These are phyloP conservation scores for Hoplodrina ambigua DNA, from an alignment of 2,888 invertebrate genomes.

Conservation along the genomic window DNA sequence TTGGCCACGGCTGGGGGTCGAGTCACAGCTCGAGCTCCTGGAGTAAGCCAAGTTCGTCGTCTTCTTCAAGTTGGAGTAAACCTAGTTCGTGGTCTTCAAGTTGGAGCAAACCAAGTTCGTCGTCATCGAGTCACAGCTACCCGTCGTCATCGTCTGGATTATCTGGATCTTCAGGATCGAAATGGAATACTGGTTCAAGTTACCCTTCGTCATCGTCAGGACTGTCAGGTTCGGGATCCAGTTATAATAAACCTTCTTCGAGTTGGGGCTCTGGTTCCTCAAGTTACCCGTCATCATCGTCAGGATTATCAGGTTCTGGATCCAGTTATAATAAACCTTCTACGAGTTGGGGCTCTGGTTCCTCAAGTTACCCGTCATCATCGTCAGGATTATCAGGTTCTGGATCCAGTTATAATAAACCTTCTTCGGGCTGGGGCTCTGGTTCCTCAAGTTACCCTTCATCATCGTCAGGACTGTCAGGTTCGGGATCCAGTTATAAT, in stretches of 20 bases:
- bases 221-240: background rate
- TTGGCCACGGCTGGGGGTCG: constrained; percentile 59
- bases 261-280: constrained; percentile 3
- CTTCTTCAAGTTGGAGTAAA: constrained; percentile 35
- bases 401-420: background rate
- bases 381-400: constrained; percentile 26
- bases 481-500: constrained; percentile 18
- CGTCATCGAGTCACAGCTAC: constrained; percentile 35
- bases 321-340: constrained; percentile 31
- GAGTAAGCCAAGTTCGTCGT: constrained; percentile 54
- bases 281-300: constrained; percentile 31
- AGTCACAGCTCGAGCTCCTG: constrained; percentile 30
- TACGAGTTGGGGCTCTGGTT: background rate
- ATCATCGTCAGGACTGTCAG: constrained; percentile 36
- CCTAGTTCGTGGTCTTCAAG: constrained; percentile 17
- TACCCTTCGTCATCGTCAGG: constrained; percentile 28
- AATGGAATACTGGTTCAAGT: background rate
- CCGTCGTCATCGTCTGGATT: constrained; percentile 47
- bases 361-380: constrained; percentile 27
- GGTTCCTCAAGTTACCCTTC: constrained; percentile 25
- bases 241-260: too few relatives aligned
- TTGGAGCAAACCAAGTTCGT: constrained; percentile 1
- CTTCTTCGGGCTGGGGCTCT: constrained; percentile 4
- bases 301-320: constrained; percentile 32
- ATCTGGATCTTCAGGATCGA: constrained; percentile 22